Conservation (phyloP, 2,113 vertebrate genomes). For the Narcine bancroftii region DNA sequence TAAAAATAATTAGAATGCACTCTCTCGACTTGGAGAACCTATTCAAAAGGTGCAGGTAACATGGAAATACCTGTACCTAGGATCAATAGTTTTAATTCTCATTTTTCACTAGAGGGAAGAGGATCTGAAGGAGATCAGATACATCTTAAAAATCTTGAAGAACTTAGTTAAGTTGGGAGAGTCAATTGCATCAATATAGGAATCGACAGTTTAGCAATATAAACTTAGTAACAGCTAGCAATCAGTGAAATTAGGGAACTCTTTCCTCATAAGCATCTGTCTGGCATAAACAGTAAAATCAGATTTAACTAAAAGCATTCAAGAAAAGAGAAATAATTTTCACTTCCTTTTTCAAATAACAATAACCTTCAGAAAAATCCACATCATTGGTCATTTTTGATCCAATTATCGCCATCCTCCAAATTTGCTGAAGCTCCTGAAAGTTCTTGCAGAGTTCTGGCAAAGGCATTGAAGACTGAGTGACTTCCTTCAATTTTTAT, state of each 20-base stretch:
- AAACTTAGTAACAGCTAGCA: neutral
- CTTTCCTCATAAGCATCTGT: neutral
- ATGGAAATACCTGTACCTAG: neutral
- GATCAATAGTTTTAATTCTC: too few relatives aligned
- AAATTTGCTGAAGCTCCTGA: neutral
- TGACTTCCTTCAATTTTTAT: neutral
- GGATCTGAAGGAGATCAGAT: too few relatives aligned
- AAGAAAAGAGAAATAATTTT: neutral
- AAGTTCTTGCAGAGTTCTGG: neutral
- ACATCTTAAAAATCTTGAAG: too few relatives aligned
- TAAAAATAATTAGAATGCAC: neutral
- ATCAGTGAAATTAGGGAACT: neutral
- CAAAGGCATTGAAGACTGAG: neutral
- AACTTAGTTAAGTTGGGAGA: too few relatives aligned
- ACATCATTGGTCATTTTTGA: too few relatives aligned
- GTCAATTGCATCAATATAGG: too few relatives aligned
- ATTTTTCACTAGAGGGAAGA: too few relatives aligned
- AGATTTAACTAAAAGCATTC: neutral
- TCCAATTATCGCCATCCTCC: too few relatives aligned
- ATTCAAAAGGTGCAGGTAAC: neutral
- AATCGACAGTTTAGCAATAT: too few relatives aligned
- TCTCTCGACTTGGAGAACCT: neutral
- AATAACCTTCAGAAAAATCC: neutral
- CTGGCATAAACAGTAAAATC: neutral
- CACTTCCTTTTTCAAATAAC: neutral